Base-by-base conservation (phyloP, 2,113 vertebrate genomes). In the Cynopterus brachyotis region DNA sequence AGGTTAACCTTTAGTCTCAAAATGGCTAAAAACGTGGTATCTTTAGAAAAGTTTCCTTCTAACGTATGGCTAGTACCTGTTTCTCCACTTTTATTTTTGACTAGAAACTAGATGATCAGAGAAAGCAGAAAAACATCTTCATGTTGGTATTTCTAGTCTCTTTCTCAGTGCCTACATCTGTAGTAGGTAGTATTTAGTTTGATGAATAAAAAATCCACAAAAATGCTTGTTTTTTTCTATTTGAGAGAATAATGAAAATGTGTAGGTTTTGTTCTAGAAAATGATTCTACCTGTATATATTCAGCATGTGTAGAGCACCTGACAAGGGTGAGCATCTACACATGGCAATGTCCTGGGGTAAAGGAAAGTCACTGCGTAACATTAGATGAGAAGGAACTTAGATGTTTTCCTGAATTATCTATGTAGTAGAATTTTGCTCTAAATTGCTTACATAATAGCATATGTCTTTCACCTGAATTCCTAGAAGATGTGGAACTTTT, bases 161-260 rank as follows among this genome's bases (percentile, higher is more conserved):
- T 96, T 89, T 83, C 57, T 64, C 30, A 92, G 22, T 32, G 1
- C 47, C 20, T 69, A 69, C 28, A 45, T 78, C 28, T 22, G 37
- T 20, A 20, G 26, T 35, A 69, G 37, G 72, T 85, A 85, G 17
- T 26, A 47, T 67, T 15, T 47, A 62, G 8, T 62, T 92, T 50
- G n/a, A 57, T n/a, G n/a, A n/a, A n/a, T 67, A 45, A 85, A 73
- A 73, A 37, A 62, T 55, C 26, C 53, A 7, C 13, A 19, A 35
- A 96, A 83, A 83, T 42, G 53, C 16, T 55, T 55, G 22, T 70
- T 93, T 97, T 20, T 11, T 93, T 85, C 78, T 76, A 35, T 73
- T 95, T 40, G 13, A 92, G 89, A 91, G 10, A 20, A 0, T 6
- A 40, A 47, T 37, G 9, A 35, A 73, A 89, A 55, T 88, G 60